Evolutionary conservation across 2,797 vertebrate genomes (phyloP).

Genomic region (Nyctibius grandis): DNA sequence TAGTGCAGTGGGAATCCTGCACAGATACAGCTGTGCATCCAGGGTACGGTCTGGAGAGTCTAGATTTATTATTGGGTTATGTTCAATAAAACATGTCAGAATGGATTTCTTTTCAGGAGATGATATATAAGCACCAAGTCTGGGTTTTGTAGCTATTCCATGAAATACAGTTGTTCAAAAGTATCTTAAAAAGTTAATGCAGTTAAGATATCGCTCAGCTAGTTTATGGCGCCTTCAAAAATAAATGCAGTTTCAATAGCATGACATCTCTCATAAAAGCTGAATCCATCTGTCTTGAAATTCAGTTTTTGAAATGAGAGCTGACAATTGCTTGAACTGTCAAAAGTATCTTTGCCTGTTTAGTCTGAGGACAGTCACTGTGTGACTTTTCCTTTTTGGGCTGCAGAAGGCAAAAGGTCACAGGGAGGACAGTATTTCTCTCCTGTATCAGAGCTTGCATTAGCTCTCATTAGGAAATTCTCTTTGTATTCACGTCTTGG

Average conservation of each 20-base stretch:
- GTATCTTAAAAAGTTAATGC: slow-evolving; percentile 64
- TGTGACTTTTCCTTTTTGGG: neutral
- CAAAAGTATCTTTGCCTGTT: slow-evolving; percentile 29
- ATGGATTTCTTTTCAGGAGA: slow-evolving; percentile 8
- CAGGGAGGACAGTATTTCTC: neutral
- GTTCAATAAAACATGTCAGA: slow-evolving; percentile 51
- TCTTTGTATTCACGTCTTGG: neutral
- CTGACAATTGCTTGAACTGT: slow-evolving; percentile 45
- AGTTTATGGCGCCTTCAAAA: slow-evolving; percentile 58
- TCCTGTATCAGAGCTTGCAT: neutral
- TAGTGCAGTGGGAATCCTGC: neutral
- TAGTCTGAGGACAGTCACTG: neutral
- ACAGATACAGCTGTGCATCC: neutral
- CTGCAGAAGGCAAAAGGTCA: neutral
- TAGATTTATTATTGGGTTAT: slow-evolving; percentile 42
- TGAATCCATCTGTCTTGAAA: slow-evolving; percentile 54
- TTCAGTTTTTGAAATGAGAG: slow-evolving; percentile 59
- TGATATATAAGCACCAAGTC: neutral
- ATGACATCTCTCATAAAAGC: slow-evolving; percentile 63
- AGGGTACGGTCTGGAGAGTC: neutral
- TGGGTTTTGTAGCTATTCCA: slow-evolving; percentile 25
- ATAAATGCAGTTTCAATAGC: slow-evolving; percentile 66
- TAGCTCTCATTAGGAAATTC: neutral
- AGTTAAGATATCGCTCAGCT: slow-evolving; percentile 52
- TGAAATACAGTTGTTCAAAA: slow-evolving; percentile 38